Evolutionary conservation across 1,140 invertebrate species (phyloP), one percentile per base, ranked within the genome.

Genomic region (Diorhabda carinulata): DNA sequence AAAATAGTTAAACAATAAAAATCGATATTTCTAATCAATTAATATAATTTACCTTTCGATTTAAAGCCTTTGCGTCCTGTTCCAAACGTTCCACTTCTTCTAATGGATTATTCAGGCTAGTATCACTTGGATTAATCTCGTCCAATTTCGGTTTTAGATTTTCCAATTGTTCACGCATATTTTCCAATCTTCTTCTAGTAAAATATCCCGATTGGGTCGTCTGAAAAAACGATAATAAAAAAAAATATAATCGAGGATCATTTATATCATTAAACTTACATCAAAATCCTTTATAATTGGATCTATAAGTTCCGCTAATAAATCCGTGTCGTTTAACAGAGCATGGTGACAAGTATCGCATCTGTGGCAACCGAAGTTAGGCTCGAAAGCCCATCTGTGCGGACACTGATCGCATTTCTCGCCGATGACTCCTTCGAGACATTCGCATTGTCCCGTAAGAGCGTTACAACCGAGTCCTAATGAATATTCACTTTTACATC

Each of bases 321-420:
- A 82, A 77, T 97, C 94, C 0, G 95, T 92, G 0, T 92, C 91
- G 82, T 98, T 92, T 2, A 98, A 78, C 3, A 98, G 84, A 61
- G 91, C 88, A 77, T 97, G 90, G 2, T 92, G 91, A 79, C 97
- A 98, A 10, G 88, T 90, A 81, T 95, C 94, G 81, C 97, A 99
- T 71, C 90, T 88, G 77, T 88, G 85, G 77, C 92, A 93, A 2
- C 91, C 91, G 69, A 87, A 83, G 47, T 84, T 82, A 68, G 86
- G 85, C 7, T 90, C 83, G 6, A 93, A 83, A 0, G 91, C 87
- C 88, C 90, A 95, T 75, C 96, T 87, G 74, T 92, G 86, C 0
- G 95, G 94, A 82, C 98, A 99, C 4, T 91, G 88, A 74, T 98
- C 95, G 81, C 98, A 99, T 77, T 95, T 95, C 76, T 94, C 91